A percentile compares a stretch with the other conserved stretches of the same genome.
Evolutionary conservation across 2,888 invertebrate genomes (phyloP).

Genomic region (Amphipyra tragopoginis): DNA sequence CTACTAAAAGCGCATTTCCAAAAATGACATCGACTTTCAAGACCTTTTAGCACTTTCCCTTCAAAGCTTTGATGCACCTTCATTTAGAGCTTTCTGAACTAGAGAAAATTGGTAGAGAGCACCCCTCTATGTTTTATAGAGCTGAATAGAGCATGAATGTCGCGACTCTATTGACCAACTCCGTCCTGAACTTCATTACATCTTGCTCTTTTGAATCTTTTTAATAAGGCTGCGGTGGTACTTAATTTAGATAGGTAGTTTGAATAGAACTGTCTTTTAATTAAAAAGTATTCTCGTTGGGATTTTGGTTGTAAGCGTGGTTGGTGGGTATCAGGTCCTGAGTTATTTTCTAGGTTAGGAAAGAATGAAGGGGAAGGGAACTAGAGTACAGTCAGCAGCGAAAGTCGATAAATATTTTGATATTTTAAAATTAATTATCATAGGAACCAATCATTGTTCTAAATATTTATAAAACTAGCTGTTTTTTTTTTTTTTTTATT

Average conservation of each 20-base stretch:
- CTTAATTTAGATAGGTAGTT: not conserved
- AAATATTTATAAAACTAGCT: too few relatives aligned
- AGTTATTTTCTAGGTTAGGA: too few relatives aligned
- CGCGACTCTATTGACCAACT: constrained; percentile 48
- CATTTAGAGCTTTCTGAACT: constrained; percentile 46
- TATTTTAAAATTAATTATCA: too few relatives aligned
- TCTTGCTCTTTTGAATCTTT: constrained; percentile 47
- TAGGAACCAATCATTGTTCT: too few relatives aligned
- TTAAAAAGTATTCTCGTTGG: constrained; percentile 20
- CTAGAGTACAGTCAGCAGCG: too few relatives aligned
- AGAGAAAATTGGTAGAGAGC: constrained; percentile 46
- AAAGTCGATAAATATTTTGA: too few relatives aligned
- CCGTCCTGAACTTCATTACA: constrained; percentile 46
- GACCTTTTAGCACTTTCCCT: constrained; percentile 39
- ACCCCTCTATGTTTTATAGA: constrained; percentile 39
- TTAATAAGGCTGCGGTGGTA: constrained; percentile 11
- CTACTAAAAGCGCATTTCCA: constrained; percentile 22
- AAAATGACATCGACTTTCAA: constrained; percentile 23
- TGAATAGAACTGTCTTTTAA: constrained; percentile 22
- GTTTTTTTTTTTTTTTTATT: too few relatives aligned
- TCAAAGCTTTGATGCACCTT: constrained; percentile 53
- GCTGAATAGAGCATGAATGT: constrained; percentile 44
- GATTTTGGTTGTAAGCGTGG: not conserved
- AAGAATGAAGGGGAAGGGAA: not conserved
- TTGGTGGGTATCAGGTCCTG: too few relatives aligned